Conservation (phyloP, 2,888 invertebrate genomes). For the Macaria liturata region DNA sequence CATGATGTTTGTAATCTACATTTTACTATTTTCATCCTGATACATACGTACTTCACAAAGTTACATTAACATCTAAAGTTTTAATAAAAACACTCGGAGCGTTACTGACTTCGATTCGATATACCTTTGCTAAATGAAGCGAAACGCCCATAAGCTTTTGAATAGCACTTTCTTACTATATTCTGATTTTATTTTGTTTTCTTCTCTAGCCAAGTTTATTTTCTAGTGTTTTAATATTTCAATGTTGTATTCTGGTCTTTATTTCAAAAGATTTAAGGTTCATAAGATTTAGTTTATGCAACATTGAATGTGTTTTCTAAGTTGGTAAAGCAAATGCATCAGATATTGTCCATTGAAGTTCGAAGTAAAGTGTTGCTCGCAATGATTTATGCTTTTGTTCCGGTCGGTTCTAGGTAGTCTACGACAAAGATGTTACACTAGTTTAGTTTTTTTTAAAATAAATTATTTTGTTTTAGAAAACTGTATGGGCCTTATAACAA, state of each 20-base stretch:
- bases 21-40: not conserved
- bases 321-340: conserved; percentile 44
- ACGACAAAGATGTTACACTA: conserved; percentile 26
- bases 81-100: conserved; percentile 63
- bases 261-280: too few species aligned
- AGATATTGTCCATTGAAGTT: conserved; percentile 63
- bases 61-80: conserved; percentile 37
- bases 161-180: conserved; percentile 48
- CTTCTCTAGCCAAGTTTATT: conserved; percentile 19
- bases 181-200: conserved; percentile 56
- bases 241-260: too few species aligned
- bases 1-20: too few species aligned
- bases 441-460: too few species aligned
- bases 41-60: too few species aligned
- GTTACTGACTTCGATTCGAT: conserved; percentile 74
- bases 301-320: not conserved
- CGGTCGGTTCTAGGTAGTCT: conserved; percentile 46
- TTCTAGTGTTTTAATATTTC: too few species aligned
- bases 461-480: too few species aligned
- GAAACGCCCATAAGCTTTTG: conserved; percentile 60
- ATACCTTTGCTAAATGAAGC: conserved; percentile 82
- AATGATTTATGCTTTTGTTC: conserved; percentile 67
- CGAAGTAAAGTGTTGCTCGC: conserved; percentile 51
- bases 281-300: not conserved
- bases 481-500: too few species aligned